Conservation (phyloP, 2,113 vertebrate genomes). For the Australoheros scitulus region DNA sequence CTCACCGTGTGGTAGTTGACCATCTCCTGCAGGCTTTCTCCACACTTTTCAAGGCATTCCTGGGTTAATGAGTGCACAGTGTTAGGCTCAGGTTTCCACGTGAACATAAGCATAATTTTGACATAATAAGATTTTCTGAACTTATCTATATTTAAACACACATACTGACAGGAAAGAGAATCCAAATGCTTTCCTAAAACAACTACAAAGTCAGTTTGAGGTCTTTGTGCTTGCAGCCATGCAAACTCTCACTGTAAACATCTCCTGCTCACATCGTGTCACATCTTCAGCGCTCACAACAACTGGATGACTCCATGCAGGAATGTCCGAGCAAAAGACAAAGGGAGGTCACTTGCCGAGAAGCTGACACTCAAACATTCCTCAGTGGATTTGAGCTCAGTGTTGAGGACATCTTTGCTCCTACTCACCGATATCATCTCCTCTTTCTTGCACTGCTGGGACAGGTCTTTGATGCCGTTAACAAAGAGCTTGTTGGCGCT, state of each 20-base stretch:
- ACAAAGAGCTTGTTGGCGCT: constrained; percentile 97
- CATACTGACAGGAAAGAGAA: constrained; percentile 22
- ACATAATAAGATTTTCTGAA: background rate
- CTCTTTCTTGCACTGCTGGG: constrained; percentile 94
- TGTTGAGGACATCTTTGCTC: background rate
- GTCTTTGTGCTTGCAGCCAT: constrained; percentile 28
- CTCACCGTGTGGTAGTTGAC: constrained; percentile 96
- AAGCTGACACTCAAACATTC: background rate
- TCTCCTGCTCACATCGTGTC: background rate
- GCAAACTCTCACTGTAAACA: constrained; percentile 41
- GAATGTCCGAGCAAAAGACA: constrained; percentile 27
- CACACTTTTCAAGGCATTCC: constrained; percentile 93
- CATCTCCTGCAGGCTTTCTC: constrained; percentile 95
- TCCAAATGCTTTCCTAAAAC: constrained; percentile 40
- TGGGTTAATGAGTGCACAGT: constrained; percentile 58
- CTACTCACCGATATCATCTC: constrained; percentile 88
- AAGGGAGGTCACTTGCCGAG: background rate
- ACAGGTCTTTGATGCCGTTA: constrained; percentile 94
- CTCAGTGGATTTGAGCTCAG: background rate
- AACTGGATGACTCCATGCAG: constrained; percentile 46
- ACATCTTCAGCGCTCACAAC: constrained; percentile 39
- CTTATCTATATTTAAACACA: background rate
- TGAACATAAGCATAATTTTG: background rate
- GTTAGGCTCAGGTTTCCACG: background rate
- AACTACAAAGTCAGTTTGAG: constrained; percentile 36